phyloP scores from a whole-genome alignment of 1,140 invertebrate genomes.

The Cepaea nemoralis region DNA sequence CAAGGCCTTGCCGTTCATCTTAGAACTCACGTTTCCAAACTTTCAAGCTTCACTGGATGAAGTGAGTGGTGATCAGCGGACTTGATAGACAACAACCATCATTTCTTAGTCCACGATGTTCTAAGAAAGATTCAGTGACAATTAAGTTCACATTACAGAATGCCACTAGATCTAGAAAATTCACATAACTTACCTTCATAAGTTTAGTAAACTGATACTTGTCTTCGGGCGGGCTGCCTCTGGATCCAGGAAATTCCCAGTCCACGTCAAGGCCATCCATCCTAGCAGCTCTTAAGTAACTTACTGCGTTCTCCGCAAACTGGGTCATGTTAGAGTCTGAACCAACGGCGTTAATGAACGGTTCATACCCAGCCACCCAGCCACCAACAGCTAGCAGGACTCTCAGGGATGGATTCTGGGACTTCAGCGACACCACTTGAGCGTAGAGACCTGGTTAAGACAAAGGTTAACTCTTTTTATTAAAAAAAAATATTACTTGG shows the following conservation, averaged over 20 bases:
- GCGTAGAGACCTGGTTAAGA: slow-evolving; percentile 38
- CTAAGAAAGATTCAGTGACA: too few relatives aligned
- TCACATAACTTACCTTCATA: slow-evolving; percentile 46
- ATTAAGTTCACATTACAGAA: too few relatives aligned
- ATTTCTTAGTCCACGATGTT: too few relatives aligned
- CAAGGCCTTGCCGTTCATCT: too few relatives aligned
- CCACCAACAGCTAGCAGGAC: slow-evolving; percentile 93
- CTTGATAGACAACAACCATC: too few relatives aligned
- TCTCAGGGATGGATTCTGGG: slow-evolving; percentile 82
- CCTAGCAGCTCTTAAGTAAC: slow-evolving; percentile 82
- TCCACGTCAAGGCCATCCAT: slow-evolving; percentile 58
- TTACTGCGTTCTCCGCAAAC: slow-evolving; percentile 76
- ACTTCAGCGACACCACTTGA: slow-evolving; percentile 48
- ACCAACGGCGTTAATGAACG: slow-evolving; percentile 69
- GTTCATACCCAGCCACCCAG: slow-evolving; percentile 94
- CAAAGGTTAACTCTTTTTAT: too few relatives aligned
- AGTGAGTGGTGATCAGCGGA: too few relatives aligned
- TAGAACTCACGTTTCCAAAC: too few relatives aligned
- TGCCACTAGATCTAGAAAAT: too few relatives aligned
- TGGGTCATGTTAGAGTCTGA: slow-evolving; percentile 41
- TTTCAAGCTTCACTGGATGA: too few relatives aligned
- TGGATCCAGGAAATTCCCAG: slow-evolving; percentile 59
- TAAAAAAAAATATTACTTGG: too few relatives aligned
- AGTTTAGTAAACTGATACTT: slow-evolving; percentile 49
- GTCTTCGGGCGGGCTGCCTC: slow-evolving; percentile 50